Conservation (phyloP, 2,888 invertebrate genomes). For the Diogma glabrata region DNA sequence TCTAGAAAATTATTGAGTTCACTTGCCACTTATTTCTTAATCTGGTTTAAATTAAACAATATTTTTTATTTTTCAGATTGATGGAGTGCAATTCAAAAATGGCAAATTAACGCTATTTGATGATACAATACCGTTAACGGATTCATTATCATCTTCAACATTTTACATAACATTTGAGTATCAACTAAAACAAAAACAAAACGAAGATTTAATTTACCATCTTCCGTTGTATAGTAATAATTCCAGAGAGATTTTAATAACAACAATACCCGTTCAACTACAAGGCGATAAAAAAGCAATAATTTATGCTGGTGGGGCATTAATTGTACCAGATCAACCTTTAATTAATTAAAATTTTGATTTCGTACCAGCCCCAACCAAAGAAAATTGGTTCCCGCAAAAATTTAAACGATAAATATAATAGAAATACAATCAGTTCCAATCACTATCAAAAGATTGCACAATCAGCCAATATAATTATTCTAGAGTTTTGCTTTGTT, state of each 20-base stretch:
- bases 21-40: too few relatives aligned
- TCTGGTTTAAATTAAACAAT: too few relatives aligned
- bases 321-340: slow-evolving; percentile 25
- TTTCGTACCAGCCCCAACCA: neutral
- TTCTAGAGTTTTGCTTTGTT: too few relatives aligned
- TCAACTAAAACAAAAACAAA: slow-evolving; percentile 13
- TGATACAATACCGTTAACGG: slow-evolving; percentile 14
- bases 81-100: slow-evolving; percentile 25
- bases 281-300: slow-evolving; percentile 25
- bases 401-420: too few relatives aligned
- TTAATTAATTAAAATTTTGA: neutral
- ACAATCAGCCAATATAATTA: too few relatives aligned
- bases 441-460: too few relatives aligned
- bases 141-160: slow-evolving; percentile 22
- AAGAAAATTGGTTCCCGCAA: too few relatives aligned
- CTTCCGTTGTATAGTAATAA: slow-evolving; percentile 29
- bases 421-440: too few relatives aligned
- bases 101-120: slow-evolving; percentile 23
- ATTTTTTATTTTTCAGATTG: too few relatives aligned
- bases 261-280: slow-evolving; percentile 26
- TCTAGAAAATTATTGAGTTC: too few relatives aligned
- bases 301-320: slow-evolving; percentile 31
- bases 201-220: slow-evolving; percentile 8
- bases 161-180: slow-evolving; percentile 23
- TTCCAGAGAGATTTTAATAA: slow-evolving; percentile 28